Percentiles rank a stretch among this genome's conserved stretches.
Evolutionary conservation across 2,797 vertebrate genomes (phyloP).

Genomic region (Argentina silus): DNA sequence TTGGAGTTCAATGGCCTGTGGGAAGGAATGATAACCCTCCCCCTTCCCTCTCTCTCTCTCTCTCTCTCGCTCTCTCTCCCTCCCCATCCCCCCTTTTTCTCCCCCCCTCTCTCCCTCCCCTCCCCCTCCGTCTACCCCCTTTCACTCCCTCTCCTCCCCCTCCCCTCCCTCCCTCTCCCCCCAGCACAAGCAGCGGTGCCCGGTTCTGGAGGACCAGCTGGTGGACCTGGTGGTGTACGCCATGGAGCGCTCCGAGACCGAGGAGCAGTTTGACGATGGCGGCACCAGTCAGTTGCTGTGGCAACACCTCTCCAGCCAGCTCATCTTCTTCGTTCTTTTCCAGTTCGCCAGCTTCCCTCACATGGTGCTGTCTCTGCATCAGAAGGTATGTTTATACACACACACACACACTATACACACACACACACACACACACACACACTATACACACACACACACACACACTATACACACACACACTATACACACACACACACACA

Average conservation of each 20-base stretch:
- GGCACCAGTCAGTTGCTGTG: conserved; percentile 98
- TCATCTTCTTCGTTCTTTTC: conserved; percentile 99
- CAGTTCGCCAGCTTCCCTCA: conserved; percentile 99
- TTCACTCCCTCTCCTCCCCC: conserved; percentile 18
- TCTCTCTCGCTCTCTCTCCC: conserved; percentile 9
- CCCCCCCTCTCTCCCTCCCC: conserved; percentile 1
- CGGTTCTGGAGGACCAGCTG: conserved; percentile 98
- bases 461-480: conserved; percentile 80
- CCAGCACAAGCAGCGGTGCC: conserved; percentile 98
- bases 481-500: conserved; percentile 49
- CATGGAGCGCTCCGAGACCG: conserved; percentile 98
- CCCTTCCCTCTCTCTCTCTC: not conserved
- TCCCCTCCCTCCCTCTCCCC: conserved; percentile 77
- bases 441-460: conserved; percentile 64
- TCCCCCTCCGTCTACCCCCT: conserved; percentile 32
- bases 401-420: conserved; percentile 1
- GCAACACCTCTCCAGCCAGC: conserved; percentile 99
- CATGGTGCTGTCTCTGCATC: conserved; percentile 98
- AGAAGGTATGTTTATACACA: conserved; percentile 84
- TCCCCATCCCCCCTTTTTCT: conserved; percentile 1
- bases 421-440: not conserved
- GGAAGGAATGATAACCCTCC: no score
- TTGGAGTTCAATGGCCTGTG: no score
- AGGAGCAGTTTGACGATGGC: conserved; percentile 96
- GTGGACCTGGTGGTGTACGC: conserved; percentile 99